phyloP scores from a whole-genome alignment of 1,140 invertebrate genomes.

The Platorchestia sp. region DNA sequence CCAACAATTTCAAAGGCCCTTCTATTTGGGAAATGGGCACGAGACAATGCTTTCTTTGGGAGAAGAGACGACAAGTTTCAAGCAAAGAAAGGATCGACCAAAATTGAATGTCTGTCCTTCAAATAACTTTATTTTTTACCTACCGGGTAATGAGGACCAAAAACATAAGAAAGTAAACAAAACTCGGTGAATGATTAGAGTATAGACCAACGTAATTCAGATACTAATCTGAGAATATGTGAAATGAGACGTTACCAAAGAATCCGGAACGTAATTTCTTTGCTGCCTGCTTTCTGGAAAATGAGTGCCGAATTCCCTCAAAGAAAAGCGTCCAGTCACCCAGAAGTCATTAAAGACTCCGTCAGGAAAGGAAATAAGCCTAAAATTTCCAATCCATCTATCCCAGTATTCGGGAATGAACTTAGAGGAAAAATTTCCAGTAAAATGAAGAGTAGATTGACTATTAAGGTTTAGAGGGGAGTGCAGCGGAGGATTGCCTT shows the following conservation, averaged over 20 bases:
- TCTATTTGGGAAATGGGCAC: conserved; percentile 6
- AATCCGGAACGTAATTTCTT: neutral
- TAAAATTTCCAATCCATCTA: conserved; percentile 55
- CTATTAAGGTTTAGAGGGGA: conserved; percentile 19
- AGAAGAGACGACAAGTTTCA: neutral
- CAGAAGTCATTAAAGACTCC: conserved; percentile 7
- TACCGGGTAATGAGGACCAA: neutral
- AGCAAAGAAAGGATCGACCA: neutral
- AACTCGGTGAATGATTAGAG: neutral
- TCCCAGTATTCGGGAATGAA: conserved; percentile 28
- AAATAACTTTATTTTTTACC: neutral
- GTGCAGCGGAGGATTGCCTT: neutral
- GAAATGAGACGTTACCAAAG: neutral
- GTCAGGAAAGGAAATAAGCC: conserved; percentile 36
- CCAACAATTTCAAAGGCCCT: neutral
- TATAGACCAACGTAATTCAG: neutral
- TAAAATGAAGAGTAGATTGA: conserved; percentile 44
- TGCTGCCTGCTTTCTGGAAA: neutral
- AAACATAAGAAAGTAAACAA: neutral
- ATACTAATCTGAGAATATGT: neutral
- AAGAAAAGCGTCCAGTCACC: conserved; percentile 41
- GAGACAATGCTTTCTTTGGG: neutral
- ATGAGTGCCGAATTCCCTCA: conserved; percentile 5
- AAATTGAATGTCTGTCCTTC: neutral
- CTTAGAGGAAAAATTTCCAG: conserved; percentile 25